Conservation (phyloP, 2,888 invertebrate genomes). For the Pammene aurita region DNA sequence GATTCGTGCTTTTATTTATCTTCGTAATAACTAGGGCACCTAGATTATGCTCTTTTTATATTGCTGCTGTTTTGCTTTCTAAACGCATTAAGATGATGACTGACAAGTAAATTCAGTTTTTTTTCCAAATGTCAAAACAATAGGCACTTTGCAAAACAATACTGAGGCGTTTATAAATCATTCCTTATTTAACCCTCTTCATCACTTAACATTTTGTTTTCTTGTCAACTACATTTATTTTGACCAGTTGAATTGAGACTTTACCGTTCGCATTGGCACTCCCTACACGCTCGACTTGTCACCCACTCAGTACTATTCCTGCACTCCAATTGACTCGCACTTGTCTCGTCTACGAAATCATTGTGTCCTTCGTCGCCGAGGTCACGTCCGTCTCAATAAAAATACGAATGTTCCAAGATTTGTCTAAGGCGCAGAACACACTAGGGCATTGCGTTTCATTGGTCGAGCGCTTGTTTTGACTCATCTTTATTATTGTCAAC, state of each 20-base stretch:
- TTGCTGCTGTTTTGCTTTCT: neutral
- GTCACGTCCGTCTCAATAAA: constrained; percentile 21
- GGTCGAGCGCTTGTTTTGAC: neutral
- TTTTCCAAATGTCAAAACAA: too few species aligned
- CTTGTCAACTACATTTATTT: too few species aligned
- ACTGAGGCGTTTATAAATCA: too few species aligned
- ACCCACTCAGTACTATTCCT: constrained; percentile 3
- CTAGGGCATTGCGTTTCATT: neutral
- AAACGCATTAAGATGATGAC: neutral
- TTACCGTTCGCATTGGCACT: neutral
- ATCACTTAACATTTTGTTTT: too few species aligned
- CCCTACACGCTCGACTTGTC: neutral
- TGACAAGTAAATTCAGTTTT: too few species aligned
- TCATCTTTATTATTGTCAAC: neutral
- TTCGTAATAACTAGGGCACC: neutral
- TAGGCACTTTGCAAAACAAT: too few species aligned
- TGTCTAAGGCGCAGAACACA: constrained; percentile 16
- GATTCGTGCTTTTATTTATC: neutral
- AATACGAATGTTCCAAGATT: constrained; percentile 22
- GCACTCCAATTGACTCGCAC: constrained; percentile 18
- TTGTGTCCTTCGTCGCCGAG: constrained; percentile 5
- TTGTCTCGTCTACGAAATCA: constrained; percentile 17
- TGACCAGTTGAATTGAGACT: too few species aligned
- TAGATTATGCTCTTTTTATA: neutral
- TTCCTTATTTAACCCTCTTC: too few species aligned